Evolutionary conservation across 2,888 invertebrate genomes (phyloP).

Genomic region (Mellilla xanthometata): DNA sequence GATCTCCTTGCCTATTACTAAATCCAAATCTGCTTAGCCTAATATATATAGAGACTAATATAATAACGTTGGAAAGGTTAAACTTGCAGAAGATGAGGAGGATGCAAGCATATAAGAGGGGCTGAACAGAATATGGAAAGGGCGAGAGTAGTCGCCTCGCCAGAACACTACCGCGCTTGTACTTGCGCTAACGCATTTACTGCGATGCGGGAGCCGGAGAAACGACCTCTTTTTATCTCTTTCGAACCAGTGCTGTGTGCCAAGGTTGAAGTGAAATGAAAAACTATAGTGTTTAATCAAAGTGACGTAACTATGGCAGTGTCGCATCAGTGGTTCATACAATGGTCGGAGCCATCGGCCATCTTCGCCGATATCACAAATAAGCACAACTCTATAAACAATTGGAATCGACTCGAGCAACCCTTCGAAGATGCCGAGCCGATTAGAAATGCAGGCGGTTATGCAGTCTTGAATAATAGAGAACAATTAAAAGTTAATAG

Average conservation of each 20-base stretch:
- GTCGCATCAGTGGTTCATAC: constrained; percentile 77
- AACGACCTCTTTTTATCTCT: constrained; percentile 34
- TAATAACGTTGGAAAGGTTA: constrained; percentile 24
- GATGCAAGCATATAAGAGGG: constrained; percentile 40
- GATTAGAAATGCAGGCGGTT: constrained; percentile 26
- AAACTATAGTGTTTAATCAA: constrained; percentile 17
- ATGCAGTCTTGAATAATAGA: constrained; percentile 20
- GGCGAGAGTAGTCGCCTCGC: constrained; percentile 36
- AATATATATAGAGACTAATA: constrained; percentile 14
- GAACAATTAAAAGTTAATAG: constrained; percentile 23
- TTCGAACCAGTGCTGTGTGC: constrained; percentile 29
- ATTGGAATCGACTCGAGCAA: constrained; percentile 42
- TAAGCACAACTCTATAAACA: constrained; percentile 54
- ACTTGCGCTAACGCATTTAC: constrained; percentile 55
- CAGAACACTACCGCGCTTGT: constrained; percentile 50
- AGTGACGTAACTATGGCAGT: constrained; percentile 59
- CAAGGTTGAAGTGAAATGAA: constrained; percentile 37
- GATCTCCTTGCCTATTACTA: constrained; percentile 3
- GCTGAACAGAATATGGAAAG: constrained; percentile 43
- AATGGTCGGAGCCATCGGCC: constrained; percentile 69
- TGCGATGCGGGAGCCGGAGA: constrained; percentile 41
- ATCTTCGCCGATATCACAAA: constrained; percentile 61
- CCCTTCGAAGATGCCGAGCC: constrained; percentile 33
- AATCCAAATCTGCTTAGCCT: constrained; percentile 8
- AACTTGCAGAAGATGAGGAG: constrained; percentile 21